Evolutionary conservation across 2,888 invertebrate genomes (phyloP).

Genomic region (Conchocele bisecta): DNA sequence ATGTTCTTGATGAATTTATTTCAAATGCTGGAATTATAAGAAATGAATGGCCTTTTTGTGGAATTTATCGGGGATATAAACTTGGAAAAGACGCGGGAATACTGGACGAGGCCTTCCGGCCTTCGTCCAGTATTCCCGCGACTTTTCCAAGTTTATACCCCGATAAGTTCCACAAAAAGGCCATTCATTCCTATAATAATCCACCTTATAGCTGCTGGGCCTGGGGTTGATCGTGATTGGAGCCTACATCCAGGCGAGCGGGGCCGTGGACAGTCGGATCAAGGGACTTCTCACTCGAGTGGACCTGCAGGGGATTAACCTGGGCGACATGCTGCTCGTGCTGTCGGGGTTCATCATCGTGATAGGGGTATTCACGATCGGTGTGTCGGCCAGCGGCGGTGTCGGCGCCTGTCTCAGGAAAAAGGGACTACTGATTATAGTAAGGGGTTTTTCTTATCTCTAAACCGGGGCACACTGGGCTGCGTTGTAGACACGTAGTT

Average conservation of each 20-base stretch:
- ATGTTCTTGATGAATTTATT: too few relatives aligned
- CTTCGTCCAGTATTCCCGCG: too few relatives aligned
- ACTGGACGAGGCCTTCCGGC: too few relatives aligned
- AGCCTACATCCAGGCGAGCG: conserved; percentile 27
- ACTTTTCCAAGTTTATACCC: too few relatives aligned
- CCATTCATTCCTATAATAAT: too few relatives aligned
- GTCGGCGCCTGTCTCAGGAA: conserved; percentile 53
- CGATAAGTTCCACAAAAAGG: too few relatives aligned
- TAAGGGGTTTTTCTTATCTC: conserved; percentile 13
- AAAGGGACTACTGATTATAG: conserved; percentile 46
- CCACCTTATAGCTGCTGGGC: conserved; percentile 39
- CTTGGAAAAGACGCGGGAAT: too few relatives aligned
- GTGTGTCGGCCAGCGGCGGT: conserved; percentile 48
- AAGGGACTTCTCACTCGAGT: conserved; percentile 35
- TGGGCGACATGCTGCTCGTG: conserved; percentile 48
- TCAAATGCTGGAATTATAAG: too few relatives aligned
- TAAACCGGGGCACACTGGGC: too few relatives aligned
- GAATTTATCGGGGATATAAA: too few relatives aligned
- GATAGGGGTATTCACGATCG: conserved; percentile 49
- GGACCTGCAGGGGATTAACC: conserved; percentile 37
- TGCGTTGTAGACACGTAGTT: too few relatives aligned
- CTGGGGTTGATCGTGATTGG: conserved; percentile 46
- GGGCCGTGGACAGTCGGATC: conserved; percentile 36
- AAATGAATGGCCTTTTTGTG: too few relatives aligned
- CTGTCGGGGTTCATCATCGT: conserved; percentile 47